Percentiles rank a stretch among this genome's conserved stretches.
Evolutionary conservation across 2,797 vertebrate species (phyloP).

Genomic region (Allobates femoralis): DNA sequence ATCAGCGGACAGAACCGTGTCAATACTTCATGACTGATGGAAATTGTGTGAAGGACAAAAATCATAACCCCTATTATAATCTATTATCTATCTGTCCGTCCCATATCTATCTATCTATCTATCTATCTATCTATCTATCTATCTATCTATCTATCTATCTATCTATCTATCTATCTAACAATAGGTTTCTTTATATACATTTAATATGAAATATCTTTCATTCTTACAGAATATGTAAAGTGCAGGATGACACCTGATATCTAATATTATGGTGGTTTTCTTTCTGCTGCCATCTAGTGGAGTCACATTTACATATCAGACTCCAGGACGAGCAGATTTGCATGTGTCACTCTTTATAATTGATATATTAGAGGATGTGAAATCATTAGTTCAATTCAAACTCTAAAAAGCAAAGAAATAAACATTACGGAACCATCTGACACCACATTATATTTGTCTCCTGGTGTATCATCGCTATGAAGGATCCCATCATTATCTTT

Average conservation of each 20-base stretch:
- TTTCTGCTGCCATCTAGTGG: slow-evolving; percentile 33
- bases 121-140: slow-evolving; percentile 20
- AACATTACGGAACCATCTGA: too few relatives aligned
- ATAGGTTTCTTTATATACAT: neutral
- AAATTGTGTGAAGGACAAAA: neutral
- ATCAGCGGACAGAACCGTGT: slow-evolving; percentile 60
- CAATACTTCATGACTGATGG: neutral
- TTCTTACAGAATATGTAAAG: neutral
- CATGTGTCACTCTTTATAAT: neutral
- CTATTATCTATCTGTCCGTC: slow-evolving; percentile 10
- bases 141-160: slow-evolving; percentile 11
- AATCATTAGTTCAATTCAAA: neutral
- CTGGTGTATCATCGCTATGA: too few relatives aligned
- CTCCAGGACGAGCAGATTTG: neutral
- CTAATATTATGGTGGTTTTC: neutral
- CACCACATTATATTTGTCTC: too few relatives aligned
- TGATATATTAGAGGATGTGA: neutral
- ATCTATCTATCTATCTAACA: neutral
- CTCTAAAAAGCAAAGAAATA: neutral
- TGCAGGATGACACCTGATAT: neutral
- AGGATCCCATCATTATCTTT: too few relatives aligned
- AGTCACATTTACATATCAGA: neutral
- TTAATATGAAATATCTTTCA: neutral
- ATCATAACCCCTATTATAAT: neutral
- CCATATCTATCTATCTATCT: neutral